Evolutionary conservation across 2,113 vertebrate species (phyloP), one percentile per base, ranked within the genome.

Genomic region (Periophthalmus modestus): DNA sequence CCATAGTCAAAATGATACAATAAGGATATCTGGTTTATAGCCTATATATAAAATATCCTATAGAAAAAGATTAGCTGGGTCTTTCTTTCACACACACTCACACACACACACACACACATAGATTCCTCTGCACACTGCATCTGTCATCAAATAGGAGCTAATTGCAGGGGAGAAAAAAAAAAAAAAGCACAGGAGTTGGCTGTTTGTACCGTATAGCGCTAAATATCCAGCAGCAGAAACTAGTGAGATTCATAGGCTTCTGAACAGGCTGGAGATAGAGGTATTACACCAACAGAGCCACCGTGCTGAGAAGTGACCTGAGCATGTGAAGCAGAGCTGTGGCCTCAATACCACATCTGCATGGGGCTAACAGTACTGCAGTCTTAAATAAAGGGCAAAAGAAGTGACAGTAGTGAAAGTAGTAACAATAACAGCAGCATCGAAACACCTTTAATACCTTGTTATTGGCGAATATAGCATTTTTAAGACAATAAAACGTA

Each of bases 271-370:
- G 19, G 14, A 48, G 13, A 63, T 7, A 28, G 21, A 43, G 16
- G 39, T 34, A 36, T 19, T 23, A 52, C 78, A 73, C 50, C 52
- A 48, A 62, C 73, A 74, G 47, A 34, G 39, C 7, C 0, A 16
- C 68, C 59, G 24, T 77, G 58, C 73, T 79, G 68, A 72, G 63
- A 65, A 66, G 28, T 82, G 66, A 78, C 72, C 72, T 75, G 66
- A 69, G 75, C 65, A 47, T 78, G 72, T 76, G 71, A 33, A 57
- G 71, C 50, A 23, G 43, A 13, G 67, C 74, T 75, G 74, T 81
- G 68, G 67, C 73, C 75, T 81, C 55, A 73, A 46, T 75, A 50
- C 10, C 67, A 73, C 65, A 70, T 78, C 72, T 68, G 7, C 43
- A 34, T 79, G 71, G 68, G 54, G 63, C 74, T 71, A 43, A n/a